Evolutionary conservation across 2,888 invertebrate species (phyloP), one percentile per base, ranked within the genome.

Genomic region (Pristionchus arcanus): DNA sequence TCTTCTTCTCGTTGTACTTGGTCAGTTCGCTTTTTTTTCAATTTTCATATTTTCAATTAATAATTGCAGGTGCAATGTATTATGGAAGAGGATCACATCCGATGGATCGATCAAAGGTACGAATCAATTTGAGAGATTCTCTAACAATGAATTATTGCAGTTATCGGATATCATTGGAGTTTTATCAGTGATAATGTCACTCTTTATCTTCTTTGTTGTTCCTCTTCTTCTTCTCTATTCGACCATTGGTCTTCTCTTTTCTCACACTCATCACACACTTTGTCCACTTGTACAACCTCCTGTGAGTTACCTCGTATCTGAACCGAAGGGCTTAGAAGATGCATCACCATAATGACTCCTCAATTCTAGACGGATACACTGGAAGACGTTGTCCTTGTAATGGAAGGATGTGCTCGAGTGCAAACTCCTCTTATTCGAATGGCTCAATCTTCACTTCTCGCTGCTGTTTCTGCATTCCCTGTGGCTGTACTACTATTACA

Each of bases 161-260:
- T 15, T 87, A n/a, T 88, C 88, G 11, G 88, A 88, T n/a, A 74
- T 53, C 34, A 34, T 88, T 19, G 88, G 88, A 77, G 31, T 88
- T 59, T 77, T 88, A 5, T 88, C 63, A n/a, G 88, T 88, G 16
- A 53, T 88, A 25, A 59, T 88, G 53, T 19, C 74, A 77, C 77
- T 88, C 28, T 77, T 55, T 21, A 37, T 88, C 28, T 53, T 88
- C 53, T 88, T 88, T 37, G 28, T 77, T n/a, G 59, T 74, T 59
- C 88, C 88, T 55, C 34, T 88, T 25, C 88, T 88, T 77, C 88
- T 88, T 25, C 34, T 88, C 34, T 77, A 88, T 77, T 88, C 88
- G 4, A 37, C 74, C 19, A 34, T 88, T 16, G 88, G 88, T 59
- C 88, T 88, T 59, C 88, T 88, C n/a, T 77, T 88, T 77, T 88